Evolutionary conservation across 2,888 invertebrate species (phyloP).

Genomic region (Eucera pruinosa): DNA sequence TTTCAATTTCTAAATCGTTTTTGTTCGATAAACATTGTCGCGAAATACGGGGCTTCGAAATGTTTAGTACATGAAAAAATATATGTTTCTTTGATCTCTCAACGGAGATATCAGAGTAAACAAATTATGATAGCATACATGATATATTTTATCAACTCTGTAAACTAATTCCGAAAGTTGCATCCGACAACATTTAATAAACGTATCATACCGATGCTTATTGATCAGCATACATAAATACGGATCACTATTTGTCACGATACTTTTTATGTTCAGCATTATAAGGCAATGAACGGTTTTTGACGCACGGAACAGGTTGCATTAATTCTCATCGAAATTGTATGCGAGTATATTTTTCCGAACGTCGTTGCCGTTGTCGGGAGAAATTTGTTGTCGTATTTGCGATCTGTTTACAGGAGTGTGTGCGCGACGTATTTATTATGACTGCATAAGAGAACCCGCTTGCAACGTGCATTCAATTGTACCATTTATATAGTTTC

Average conservation of each 20-base stretch:
- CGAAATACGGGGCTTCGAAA: too few relatives aligned
- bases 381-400: constrained; percentile 40
- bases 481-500: constrained; percentile 23
- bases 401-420: constrained; percentile 44
- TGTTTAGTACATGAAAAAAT: too few relatives aligned
- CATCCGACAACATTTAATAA: background rate
- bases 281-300: background rate
- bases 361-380: background rate
- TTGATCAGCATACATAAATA: background rate
- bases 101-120: background rate
- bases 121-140: too few relatives aligned
- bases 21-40: background rate
- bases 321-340: background rate
- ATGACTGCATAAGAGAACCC: constrained; percentile 39
- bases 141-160: background rate
- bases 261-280: background rate
- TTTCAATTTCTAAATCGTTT: background rate
- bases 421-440: constrained; percentile 55
- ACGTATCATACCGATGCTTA: too few relatives aligned
- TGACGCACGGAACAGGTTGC: background rate
- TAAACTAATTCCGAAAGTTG: background rate
- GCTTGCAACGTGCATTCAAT: constrained; percentile 43
- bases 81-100: background rate
- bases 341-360: background rate
- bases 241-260: background rate